Conservation (phyloP, 2,113 vertebrate species). For the zebrafish (Danio rerio) region GRCz12tu NC_133195.1:24014501-24015000, state of each 20-base stretch:
- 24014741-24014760: constrained; percentile 49
- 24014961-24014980: constrained; percentile 90
- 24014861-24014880: background rate
- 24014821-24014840: too few species aligned
- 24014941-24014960: constrained; percentile 84
- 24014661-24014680: background rate
- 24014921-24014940: constrained; percentile 87
- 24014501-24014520: background rate
- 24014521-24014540: constrained; percentile 31
- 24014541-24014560: constrained; percentile 7
- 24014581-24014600: background rate
- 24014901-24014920: constrained; percentile 84
- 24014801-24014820: constrained; percentile 8
- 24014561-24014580: constrained; percentile 14
- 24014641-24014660: constrained; percentile 30
- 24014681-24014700: constrained; percentile 36
- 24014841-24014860: too few species aligned
- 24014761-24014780: background rate
- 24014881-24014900: constrained; percentile 83
- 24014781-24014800: background rate
- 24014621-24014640: constrained; percentile 1
- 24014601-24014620: constrained; percentile 12
- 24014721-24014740: constrained; percentile 37
- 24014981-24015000: constrained; percentile 88
- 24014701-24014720: constrained; percentile 38